These are phyloP conservation scores for Phyllotreta striolata DNA, from an alignment of 2,888 invertebrate species.

Conservation along the genomic window DNA sequence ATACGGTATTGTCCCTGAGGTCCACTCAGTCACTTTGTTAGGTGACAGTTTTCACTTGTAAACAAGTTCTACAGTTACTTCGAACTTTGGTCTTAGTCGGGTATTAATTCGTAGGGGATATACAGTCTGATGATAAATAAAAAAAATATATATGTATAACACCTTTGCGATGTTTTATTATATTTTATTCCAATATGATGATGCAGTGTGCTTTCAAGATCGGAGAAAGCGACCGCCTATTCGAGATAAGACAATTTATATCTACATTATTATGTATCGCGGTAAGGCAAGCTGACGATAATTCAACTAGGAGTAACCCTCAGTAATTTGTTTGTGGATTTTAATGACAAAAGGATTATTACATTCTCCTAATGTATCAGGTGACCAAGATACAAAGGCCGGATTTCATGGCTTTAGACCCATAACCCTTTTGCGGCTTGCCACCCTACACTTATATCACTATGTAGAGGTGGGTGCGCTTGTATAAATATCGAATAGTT, in stretches of 20 bases:
- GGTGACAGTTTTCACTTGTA: slow-evolving; percentile 22
- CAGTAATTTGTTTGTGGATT: slow-evolving; percentile 46
- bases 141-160: no score
- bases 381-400: slow-evolving; percentile 46
- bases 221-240: slow-evolving; percentile 21
- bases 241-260: slow-evolving; percentile 35
- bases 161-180: no score
- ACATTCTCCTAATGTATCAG: slow-evolving; percentile 48
- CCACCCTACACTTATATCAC: slow-evolving; percentile 32
- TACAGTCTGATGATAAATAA: no score
- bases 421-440: slow-evolving; percentile 39
- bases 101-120: no score
- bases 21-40: slow-evolving; percentile 28
- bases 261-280: slow-evolving; percentile 35
- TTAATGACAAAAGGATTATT: slow-evolving; percentile 49
- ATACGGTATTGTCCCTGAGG: slow-evolving; percentile 26
- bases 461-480: slow-evolving; percentile 14
- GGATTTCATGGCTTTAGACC: slow-evolving; percentile 47
- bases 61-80: slow-evolving; percentile 13
- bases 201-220: slow-evolving; percentile 1
- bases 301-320: slow-evolving; percentile 41
- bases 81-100: slow-evolving; percentile 2
- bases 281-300: slow-evolving; percentile 35
- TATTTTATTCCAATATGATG: no score
- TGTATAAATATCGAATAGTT: no score